Percentiles rank a stretch among this genome's conserved stretches.
These are phyloP conservation scores for Phoxinus phoxinus DNA, from an alignment of 2,113 vertebrate species.

Conservation along the genomic window DNA sequence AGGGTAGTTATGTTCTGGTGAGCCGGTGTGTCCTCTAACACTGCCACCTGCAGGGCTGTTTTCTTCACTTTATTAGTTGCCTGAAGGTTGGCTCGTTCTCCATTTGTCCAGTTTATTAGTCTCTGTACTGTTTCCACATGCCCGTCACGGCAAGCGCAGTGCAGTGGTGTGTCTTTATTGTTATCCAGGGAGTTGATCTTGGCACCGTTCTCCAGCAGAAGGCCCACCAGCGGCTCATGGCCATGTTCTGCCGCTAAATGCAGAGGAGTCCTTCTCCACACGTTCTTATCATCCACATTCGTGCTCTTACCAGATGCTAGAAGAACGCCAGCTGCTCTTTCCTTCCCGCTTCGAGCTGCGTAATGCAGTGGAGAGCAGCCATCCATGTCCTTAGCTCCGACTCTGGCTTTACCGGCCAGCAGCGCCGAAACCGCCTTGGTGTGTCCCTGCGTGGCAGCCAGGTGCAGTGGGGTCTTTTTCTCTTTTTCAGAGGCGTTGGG, in stretches of 20 bases:
- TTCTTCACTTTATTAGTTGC: slow-evolving; percentile 75
- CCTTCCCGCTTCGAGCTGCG: slow-evolving; percentile 67
- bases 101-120: slow-evolving; percentile 70
- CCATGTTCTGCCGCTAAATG: slow-evolving; percentile 73
- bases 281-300: slow-evolving; percentile 75
- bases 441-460: slow-evolving; percentile 71
- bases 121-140: slow-evolving; percentile 62
- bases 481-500: slow-evolving; percentile 72
- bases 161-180: slow-evolving; percentile 78
- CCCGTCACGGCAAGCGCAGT: slow-evolving; percentile 75
- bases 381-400: slow-evolving; percentile 77
- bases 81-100: slow-evolving; percentile 71
- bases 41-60: slow-evolving; percentile 76
- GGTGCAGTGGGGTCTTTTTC: slow-evolving; percentile 78
- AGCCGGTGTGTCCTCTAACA: slow-evolving; percentile 61
- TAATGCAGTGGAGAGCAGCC: slow-evolving; percentile 78
- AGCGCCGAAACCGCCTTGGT: slow-evolving; percentile 57
- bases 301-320: slow-evolving; percentile 67
- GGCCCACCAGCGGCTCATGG: slow-evolving; percentile 63
- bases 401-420: slow-evolving; percentile 70
- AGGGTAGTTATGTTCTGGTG: slow-evolving; percentile 70
- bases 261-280: slow-evolving; percentile 78
- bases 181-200: slow-evolving; percentile 75
- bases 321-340: slow-evolving; percentile 61
- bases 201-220: slow-evolving; percentile 70